Percentiles rank a stretch among this genome's conserved stretches.
Evolutionary conservation across 2,888 invertebrate species (phyloP).

Genomic region (Neuroscelio doddi): DNA sequence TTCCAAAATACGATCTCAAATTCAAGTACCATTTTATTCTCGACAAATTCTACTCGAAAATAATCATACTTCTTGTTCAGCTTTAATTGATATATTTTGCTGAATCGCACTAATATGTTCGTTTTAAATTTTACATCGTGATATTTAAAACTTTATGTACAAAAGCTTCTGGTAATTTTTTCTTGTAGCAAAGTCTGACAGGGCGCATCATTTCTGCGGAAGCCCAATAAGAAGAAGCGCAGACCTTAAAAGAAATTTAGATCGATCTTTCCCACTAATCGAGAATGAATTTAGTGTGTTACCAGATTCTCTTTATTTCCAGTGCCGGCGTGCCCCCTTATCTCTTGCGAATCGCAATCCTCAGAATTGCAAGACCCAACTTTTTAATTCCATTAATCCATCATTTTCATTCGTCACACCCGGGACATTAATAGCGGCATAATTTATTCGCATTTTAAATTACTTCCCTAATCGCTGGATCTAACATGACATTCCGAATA

Average conservation of each 20-base stretch:
- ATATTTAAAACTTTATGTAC: not conserved
- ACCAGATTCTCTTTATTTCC: slow-evolving; percentile 34
- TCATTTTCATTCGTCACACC: slow-evolving; percentile 49
- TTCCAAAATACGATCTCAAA: too few species aligned
- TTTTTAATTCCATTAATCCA: slow-evolving; percentile 49
- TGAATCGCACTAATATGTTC: too few species aligned
- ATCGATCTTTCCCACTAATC: slow-evolving; percentile 28
- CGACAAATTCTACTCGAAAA: too few species aligned
- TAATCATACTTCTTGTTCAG: too few species aligned
- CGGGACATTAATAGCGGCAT: slow-evolving; percentile 47
- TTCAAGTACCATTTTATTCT: too few species aligned
- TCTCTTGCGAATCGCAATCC: slow-evolving; percentile 43
- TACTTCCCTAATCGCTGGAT: slow-evolving; percentile 48
- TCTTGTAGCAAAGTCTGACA: too few species aligned
- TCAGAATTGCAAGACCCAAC: slow-evolving; percentile 41
- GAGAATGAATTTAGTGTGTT: slow-evolving; percentile 28
- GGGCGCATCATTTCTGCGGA: slow-evolving; percentile 1
- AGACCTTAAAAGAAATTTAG: slow-evolving; percentile 23
- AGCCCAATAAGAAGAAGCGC: slow-evolving; percentile 11
- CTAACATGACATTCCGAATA: slow-evolving; percentile 48
- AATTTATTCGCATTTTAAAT: slow-evolving; percentile 49
- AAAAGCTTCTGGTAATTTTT: too few species aligned
- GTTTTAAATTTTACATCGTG: not conserved
- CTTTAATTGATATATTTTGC: too few species aligned
- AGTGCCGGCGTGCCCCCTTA: slow-evolving; percentile 28